These are phyloP conservation scores for Seriola aureovittata DNA, from an alignment of 2,113 vertebrate genomes.

Conservation along the genomic window DNA sequence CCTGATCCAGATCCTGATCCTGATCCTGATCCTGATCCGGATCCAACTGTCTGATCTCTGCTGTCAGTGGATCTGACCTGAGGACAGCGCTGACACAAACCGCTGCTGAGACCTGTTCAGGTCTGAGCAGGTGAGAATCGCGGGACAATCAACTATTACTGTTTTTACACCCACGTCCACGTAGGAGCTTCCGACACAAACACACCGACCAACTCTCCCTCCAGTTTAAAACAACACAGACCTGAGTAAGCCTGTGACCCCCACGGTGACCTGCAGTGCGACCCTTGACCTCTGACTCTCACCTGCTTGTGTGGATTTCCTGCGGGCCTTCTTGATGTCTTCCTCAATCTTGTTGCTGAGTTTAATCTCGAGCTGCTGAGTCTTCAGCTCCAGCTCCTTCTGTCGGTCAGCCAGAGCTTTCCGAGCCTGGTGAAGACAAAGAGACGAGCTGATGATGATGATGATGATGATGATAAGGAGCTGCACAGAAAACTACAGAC, in stretches of 20 bases:
- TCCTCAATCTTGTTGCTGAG: slow-evolving; percentile 97
- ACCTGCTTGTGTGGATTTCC: slow-evolving; percentile 99
- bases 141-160: no score
- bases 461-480: no score
- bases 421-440: slow-evolving; percentile 86
- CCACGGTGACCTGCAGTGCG: slow-evolving; percentile 3
- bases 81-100: slow-evolving; percentile 3
- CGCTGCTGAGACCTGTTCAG: no score
- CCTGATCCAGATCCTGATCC: neutral
- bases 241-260: slow-evolving; percentile 6
- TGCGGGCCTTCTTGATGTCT: slow-evolving; percentile 96
- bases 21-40: no score
- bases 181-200: neutral
- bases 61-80: neutral
- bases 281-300: slow-evolving; percentile 72
- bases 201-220: neutral
- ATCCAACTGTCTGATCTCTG: neutral
- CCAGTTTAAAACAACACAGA: slow-evolving; percentile 39
- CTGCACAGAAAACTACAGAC: neutral
- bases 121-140: no score
- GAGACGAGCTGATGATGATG: neutral
- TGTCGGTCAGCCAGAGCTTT: slow-evolving; percentile 94
- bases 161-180: neutral
- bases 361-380: slow-evolving; percentile 96
- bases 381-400: slow-evolving; percentile 97